Conservation (phyloP, 2,113 vertebrate genomes). For the human region GRCh38 chrX:109686001-109686500, state of each 20-base stretch:
- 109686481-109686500: neutral
- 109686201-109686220: constrained; percentile 4
- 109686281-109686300: neutral
- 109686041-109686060: neutral
- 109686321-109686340: neutral
- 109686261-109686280: neutral
- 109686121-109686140: neutral
- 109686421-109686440: constrained; percentile 21
- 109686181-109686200: neutral
- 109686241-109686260: neutral
- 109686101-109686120: neutral
- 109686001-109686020: constrained; percentile 25
- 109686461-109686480: constrained; percentile 12
- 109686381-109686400: neutral
- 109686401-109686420: neutral
- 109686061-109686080: neutral
- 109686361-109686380: neutral
- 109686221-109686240: neutral
- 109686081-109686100: neutral
- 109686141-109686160: neutral
- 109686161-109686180: constrained; percentile 27
- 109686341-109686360: neutral
- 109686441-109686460: neutral
- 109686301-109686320: neutral
- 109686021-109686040: neutral